Percentiles rank a stretch among this genome's conserved stretches.
phyloP scores from a whole-genome alignment of 1,140 invertebrate species.

The Ladona fulva region DNA sequence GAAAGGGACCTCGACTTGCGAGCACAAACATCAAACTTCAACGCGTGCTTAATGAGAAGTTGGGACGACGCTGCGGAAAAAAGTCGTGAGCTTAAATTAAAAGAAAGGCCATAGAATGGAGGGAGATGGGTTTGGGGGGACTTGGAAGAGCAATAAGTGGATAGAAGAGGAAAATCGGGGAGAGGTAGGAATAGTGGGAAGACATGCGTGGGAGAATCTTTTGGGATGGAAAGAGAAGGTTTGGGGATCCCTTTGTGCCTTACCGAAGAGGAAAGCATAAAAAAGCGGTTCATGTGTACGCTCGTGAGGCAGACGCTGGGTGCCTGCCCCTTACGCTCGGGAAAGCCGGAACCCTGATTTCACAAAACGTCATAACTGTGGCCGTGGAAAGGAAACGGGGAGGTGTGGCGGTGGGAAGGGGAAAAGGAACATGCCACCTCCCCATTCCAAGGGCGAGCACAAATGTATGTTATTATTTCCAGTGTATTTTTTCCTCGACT shows the following conservation, averaged over 20 bases:
- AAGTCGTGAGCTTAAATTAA: too few relatives aligned
- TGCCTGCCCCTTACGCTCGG: background rate
- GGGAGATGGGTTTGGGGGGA: too few relatives aligned
- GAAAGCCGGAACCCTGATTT: background rate
- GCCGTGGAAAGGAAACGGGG: background rate
- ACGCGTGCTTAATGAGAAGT: too few relatives aligned
- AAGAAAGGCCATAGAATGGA: too few relatives aligned
- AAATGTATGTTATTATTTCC: conserved; percentile 11
- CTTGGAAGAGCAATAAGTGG: background rate
- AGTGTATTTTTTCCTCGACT: background rate
- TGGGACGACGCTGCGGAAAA: too few relatives aligned
- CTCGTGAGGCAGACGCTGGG: too few relatives aligned
- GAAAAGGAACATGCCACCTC: background rate
- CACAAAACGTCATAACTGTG: background rate
- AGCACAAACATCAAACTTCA: too few relatives aligned
- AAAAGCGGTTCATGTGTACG: too few relatives aligned
- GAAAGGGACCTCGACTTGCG: too few relatives aligned
- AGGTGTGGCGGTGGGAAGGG: background rate
- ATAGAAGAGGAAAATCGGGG: background rate
- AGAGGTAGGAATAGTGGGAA: background rate
- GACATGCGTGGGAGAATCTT: background rate
- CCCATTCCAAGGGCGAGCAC: background rate
- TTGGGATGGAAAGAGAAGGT: background rate
- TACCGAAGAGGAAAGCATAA: background rate
- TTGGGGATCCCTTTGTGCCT: background rate